Base-by-base conservation (phyloP, 2,888 invertebrate genomes). In the Rapana venosa region DNA sequence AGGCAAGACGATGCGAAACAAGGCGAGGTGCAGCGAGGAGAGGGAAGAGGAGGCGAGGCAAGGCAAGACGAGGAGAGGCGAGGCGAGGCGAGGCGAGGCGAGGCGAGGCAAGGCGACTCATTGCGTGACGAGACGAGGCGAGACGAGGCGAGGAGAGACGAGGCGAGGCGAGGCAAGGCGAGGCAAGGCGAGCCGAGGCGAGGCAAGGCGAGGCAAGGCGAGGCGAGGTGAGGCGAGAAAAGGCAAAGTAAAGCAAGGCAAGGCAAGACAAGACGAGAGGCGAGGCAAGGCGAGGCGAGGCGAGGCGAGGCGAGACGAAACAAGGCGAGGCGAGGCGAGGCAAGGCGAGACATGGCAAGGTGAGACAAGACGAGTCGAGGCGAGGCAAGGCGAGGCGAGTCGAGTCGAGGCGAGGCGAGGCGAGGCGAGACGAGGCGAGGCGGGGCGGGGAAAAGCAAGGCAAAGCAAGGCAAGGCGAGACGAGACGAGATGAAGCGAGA, bases 281-380 rank as follows among this genome's bases (percentile, higher is more conserved):
- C 79, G 15, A 79, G 35, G 79, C 35, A 35, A 79, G 79, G 79
- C 79, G 35, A 74, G 74, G 74, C 74, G n/a, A 74, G 74, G 74
- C 74, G 11, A 74, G 74, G 30, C 74, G 11, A 74, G 74, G 30
- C 74, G 11, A 74, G 70, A 47, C 36, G 17, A 88, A 56, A 22
- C 26, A 17, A 77, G 77, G 47, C 74, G 56, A 74, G 74, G 77
- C 47, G n/a, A 79, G 77, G 26, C 20, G 11, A 70, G 70, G 26
- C 70, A 70, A 70, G 70, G 26, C 70, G 26, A 70, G 70, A 22
- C 70, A 70, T 17, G 70, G 26, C 77, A 79, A 79, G 77, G 77
- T 32, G 30, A 32, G 77, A 8, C 77, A 79, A 79, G 70, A 22
- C 70, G 22, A 70, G 70, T 5, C 22, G 26, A 70, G 70, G 26